Conservation (phyloP, 2,113 vertebrate species). For the Abramis brama region DNA sequence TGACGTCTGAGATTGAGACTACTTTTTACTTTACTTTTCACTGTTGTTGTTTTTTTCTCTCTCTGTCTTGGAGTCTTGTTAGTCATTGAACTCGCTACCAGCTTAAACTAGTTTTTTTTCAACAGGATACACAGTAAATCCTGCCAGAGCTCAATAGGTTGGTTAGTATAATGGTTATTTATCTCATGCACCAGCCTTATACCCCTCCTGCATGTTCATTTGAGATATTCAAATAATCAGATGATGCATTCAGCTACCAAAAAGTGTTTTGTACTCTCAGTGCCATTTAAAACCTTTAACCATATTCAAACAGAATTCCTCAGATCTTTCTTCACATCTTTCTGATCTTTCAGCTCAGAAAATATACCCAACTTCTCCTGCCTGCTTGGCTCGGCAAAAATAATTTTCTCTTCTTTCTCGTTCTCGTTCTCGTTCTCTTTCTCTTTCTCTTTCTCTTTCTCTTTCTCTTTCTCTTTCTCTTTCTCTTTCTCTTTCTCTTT, state of each 20-base stretch:
- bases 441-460: not conserved
- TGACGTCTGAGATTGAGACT: too few relatives aligned
- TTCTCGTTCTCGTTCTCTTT: not conserved
- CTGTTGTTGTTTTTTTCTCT: too few relatives aligned
- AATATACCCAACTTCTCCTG: not conserved
- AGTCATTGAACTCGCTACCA: not conserved
- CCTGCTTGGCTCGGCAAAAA: constrained; percentile 8
- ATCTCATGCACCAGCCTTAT: not conserved
- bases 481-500: not conserved
- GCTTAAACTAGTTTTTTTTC: too few relatives aligned
- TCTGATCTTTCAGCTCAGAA: not conserved
- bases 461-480: not conserved
- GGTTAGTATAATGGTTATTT: not conserved
- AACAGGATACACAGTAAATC: not conserved
- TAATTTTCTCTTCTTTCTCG: not conserved
- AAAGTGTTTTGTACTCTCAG: not conserved
- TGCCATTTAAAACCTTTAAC: not conserved
- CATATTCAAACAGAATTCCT: constrained; percentile 4
- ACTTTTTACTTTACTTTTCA: too few relatives aligned
- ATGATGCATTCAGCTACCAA: not conserved
- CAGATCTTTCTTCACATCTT: not conserved
- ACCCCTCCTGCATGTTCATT: not conserved
- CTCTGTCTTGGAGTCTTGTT: too few relatives aligned
- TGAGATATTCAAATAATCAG: not conserved
- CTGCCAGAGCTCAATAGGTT: not conserved